phyloP scores from a whole-genome alignment of 2,113 vertebrate genomes.

The Gambusia affinis region DNA sequence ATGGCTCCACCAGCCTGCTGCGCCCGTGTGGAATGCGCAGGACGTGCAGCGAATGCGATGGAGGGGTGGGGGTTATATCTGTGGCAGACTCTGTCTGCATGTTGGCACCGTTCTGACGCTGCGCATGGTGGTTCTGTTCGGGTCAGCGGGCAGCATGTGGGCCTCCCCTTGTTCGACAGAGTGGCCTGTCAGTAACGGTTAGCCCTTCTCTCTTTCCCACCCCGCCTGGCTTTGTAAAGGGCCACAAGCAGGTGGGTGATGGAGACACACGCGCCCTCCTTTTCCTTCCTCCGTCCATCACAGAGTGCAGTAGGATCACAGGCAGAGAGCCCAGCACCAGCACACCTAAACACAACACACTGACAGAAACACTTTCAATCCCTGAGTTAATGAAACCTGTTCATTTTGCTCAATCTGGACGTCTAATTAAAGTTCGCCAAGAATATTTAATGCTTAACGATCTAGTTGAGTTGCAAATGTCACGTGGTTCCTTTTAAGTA shows the following conservation, averaged over 20 bases:
- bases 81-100: slow-evolving; percentile 75
- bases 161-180: slow-evolving; percentile 61
- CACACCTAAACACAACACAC: neutral
- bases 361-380: neutral
- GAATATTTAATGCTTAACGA: neutral
- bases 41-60: slow-evolving; percentile 40
- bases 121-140: slow-evolving; percentile 71
- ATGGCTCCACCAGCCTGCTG: slow-evolving; percentile 70
- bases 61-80: slow-evolving; percentile 7
- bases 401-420: neutral
- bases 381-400: neutral
- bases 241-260: slow-evolving; percentile 82
- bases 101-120: slow-evolving; percentile 56
- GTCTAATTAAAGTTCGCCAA: neutral
- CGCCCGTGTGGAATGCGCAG: slow-evolving; percentile 60
- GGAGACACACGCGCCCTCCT: slow-evolving; percentile 70
- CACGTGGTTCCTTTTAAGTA: neutral
- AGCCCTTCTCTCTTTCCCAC: slow-evolving; percentile 82
- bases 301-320: slow-evolving; percentile 55
- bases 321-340: slow-evolving; percentile 38
- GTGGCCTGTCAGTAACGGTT: slow-evolving; percentile 79
- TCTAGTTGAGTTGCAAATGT: neutral
- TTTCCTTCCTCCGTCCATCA: slow-evolving; percentile 50
- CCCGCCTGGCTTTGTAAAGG: slow-evolving; percentile 81
- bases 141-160: slow-evolving; percentile 78